Evolutionary conservation across 2,797 vertebrate species (phyloP), one percentile per base, ranked within the genome.

Genomic region (Rhinichthys osculus): DNA sequence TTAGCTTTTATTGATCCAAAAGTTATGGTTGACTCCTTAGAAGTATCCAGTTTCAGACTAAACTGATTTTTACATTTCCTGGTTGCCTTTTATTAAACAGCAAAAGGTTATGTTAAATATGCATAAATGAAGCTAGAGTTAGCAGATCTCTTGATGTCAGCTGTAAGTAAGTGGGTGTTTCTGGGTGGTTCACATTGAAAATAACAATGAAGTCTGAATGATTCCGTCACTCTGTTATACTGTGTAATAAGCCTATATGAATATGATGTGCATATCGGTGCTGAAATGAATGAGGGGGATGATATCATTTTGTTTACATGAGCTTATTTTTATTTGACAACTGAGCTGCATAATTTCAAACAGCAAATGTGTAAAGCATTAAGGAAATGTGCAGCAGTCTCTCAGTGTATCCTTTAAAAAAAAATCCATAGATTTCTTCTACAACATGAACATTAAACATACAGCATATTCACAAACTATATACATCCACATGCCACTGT

Each of bases 311-410:
- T 88, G 86, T 85, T 81, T 71, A 89, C 69, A 88, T 86, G 77
- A 90, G 76, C 96, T 96, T 91, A 96, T 93, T 91, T 95, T 96
- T 96, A 98, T 96, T 96, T 94, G 93, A 97, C 97, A 97, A 97
- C 95, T 96, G 93, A 92, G 95, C 95, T 95, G 94, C 94, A 97
- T 98, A 98, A 98, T 97, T 99, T 98, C 98, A 95, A 96, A 97
- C 97, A 96, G 96, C 96, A 88, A 96, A 97, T 96, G 97, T 97
- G 97, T 96, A 96, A 98, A 98, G 97, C 98, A 91, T 96, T 96
- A 97, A 97, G 92, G 90, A 97, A 97, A 97, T 97, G 97, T 97
- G 97, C 97, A 97, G 96, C 95, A 96, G 94, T 92, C 94, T 92
- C 95, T 96, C 94, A 94, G 95, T 95, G 92, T 95, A 94, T 95